Percentiles rank a stretch among this genome's conserved stretches.
Evolutionary conservation across 2,113 vertebrate species (phyloP).

Genomic region (Syngnathus floridae): DNA sequence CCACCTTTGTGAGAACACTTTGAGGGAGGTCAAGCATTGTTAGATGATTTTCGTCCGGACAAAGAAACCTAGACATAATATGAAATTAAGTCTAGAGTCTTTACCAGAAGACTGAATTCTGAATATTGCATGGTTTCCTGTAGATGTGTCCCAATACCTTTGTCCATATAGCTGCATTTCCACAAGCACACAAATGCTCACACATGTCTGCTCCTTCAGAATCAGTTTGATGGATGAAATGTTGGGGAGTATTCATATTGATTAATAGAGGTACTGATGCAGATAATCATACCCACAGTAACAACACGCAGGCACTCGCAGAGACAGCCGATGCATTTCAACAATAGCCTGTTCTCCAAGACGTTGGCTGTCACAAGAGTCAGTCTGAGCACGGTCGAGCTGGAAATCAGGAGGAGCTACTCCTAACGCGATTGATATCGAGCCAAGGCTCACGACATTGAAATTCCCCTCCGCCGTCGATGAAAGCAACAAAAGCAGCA

Average conservation of each 20-base stretch:
- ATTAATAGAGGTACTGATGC: slow-evolving; percentile 52
- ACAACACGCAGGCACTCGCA: slow-evolving; percentile 11
- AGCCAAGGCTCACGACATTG: slow-evolving; percentile 49
- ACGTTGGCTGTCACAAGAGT: slow-evolving; percentile 28
- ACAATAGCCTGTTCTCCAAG: slow-evolving; percentile 32
- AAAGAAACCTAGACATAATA: neutral
- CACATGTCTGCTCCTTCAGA: slow-evolving; percentile 46
- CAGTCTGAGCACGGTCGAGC: slow-evolving; percentile 16
- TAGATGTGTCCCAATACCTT: neutral
- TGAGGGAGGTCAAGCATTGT: neutral
- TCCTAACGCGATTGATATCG: slow-evolving; percentile 44
- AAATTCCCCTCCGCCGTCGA: slow-evolving; percentile 43
- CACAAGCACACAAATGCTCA: slow-evolving; percentile 12
- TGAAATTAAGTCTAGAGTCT: neutral
- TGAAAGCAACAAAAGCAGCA: slow-evolving; percentile 36
- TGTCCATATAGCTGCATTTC: slow-evolving; percentile 20
- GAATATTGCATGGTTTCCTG: neutral
- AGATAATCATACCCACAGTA: neutral
- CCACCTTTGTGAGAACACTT: neutral
- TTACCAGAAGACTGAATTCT: neutral
- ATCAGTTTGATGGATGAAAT: slow-evolving; percentile 67
- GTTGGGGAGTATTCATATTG: slow-evolving; percentile 56
- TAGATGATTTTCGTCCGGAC: neutral
- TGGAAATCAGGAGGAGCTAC: slow-evolving; percentile 31
- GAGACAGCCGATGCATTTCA: slow-evolving; percentile 47